Evolutionary conservation across 2,797 vertebrate species (phyloP).

Genomic region (Rhyacichthys aspro): DNA sequence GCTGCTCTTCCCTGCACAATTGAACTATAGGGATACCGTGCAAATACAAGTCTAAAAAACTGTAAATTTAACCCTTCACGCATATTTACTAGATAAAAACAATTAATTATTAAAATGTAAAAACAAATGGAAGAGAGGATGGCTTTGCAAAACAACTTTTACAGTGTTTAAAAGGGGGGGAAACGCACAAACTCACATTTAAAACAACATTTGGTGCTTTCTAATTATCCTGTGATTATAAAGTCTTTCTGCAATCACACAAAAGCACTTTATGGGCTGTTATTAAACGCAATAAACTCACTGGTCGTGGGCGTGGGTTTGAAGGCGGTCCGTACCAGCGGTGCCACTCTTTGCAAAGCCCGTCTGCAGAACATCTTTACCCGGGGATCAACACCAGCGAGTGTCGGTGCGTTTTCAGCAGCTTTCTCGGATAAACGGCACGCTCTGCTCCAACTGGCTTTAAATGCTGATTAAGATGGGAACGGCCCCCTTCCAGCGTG

Average conservation of each 20-base stretch:
- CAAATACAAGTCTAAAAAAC: neutral
- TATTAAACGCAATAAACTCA: conserved; percentile 38
- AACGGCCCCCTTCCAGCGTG: conserved; percentile 1
- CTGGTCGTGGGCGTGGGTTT: conserved; percentile 47
- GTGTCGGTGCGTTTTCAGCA: conserved; percentile 15
- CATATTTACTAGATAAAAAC: neutral
- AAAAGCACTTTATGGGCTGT: neutral
- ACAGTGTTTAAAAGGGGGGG: neutral
- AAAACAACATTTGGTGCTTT: neutral
- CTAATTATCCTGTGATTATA: neutral
- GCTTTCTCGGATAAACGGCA: conserved; percentile 19
- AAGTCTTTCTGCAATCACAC: neutral
- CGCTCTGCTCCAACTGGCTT: conserved; percentile 8
- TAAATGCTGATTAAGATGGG: conserved; percentile 5
- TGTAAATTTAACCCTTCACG: neutral
- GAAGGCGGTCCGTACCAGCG: conserved; percentile 66
- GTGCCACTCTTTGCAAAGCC: conserved; percentile 71
- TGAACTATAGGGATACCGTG: neutral
- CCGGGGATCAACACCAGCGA: conserved; percentile 6
- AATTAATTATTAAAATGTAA: neutral
- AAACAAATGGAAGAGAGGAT: neutral
- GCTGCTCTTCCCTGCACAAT: conserved; percentile 1
- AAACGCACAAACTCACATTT: neutral
- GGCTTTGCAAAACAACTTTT: neutral
- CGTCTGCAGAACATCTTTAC: conserved; percentile 76